Evolutionary conservation across 2,113 vertebrate species (phyloP), one percentile per base, ranked within the genome.

Genomic region (Loxodonta africana): DNA sequence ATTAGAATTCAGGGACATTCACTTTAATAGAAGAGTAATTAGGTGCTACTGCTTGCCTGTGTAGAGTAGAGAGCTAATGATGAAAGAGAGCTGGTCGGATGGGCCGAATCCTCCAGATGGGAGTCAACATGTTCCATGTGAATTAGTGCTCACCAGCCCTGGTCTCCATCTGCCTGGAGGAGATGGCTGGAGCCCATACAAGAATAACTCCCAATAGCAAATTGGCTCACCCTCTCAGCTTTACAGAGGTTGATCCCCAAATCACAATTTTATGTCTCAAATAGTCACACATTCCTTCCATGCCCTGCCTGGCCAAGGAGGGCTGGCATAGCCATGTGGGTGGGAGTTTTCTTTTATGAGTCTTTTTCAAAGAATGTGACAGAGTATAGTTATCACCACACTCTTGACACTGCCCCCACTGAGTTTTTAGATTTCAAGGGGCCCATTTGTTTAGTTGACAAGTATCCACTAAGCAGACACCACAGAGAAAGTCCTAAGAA

Each of bases 301-400:
- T 0, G 1, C 18, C 83, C 6, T 6, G 11, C 41, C 10, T 6
- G 8, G 26, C 26, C 17, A 4, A 0, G 17, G 41, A 8, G 8
- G 2, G 26, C 12, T 2, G 57, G 44, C 21, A 0, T 3, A 5
- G 77, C 21, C 4, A 1, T 1, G 8, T 3, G 26, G 51, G 37
- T 15, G 25, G 84, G 17, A 2, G 1, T 2, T 1, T 8, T 9
- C 48, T 6, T 10, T 15, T 2, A 4, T 2, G 20, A 67, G n/a
- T 20, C 74, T 12, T 44, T 33, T 8, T 46, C 57, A 4, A 37
- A 63, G 63, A 44, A 57, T 30, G 4, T 7, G 15, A 26, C 63
- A 17, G 30, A 46, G 44, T 15, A 2, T 7, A 14, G 5, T 14
- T 18, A 14, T 8, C 9, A 6, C 33, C 14, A 3, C 15, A 23